phyloP scores from a whole-genome alignment of 2,797 vertebrate genomes.

The Molossus molossus region DNA sequence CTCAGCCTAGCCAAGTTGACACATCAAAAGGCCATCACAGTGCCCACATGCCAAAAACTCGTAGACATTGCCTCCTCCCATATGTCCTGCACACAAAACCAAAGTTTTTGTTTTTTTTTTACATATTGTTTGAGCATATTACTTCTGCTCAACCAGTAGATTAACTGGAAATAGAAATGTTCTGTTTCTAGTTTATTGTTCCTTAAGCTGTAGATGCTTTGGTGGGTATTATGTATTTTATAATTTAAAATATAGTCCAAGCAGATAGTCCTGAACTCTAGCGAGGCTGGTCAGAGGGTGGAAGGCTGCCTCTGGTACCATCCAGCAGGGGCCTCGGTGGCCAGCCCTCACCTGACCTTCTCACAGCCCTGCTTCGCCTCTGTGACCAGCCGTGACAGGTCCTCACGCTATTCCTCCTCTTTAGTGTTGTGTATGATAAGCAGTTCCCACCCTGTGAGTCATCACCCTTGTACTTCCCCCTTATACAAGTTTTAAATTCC shows the following conservation, averaged over 20 bases:
- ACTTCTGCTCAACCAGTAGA: slow-evolving; percentile 5
- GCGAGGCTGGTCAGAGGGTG: background rate
- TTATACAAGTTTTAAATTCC: background rate
- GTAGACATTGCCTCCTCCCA: background rate
- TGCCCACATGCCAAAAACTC: background rate
- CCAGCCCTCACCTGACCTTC: background rate
- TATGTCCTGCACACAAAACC: background rate
- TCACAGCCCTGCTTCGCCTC: background rate
- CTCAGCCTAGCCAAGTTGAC: background rate
- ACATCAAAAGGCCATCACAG: background rate
- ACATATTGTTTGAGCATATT: background rate
- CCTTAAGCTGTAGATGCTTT: background rate
- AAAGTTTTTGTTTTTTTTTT: background rate
- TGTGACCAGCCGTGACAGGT: background rate
- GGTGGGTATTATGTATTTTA: background rate
- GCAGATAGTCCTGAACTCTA: background rate
- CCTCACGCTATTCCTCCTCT: background rate
- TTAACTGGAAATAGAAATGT: slow-evolving; percentile 46
- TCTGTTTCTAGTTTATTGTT: slow-evolving; percentile 20
- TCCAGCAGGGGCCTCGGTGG: background rate
- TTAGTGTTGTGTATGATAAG: background rate
- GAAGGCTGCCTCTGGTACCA: background rate
- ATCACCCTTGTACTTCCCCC: background rate
- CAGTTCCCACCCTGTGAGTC: background rate
- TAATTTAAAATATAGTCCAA: background rate